Conservation (phyloP, 1,140 invertebrate genomes). For the Hydropsyche tenuis region DNA sequence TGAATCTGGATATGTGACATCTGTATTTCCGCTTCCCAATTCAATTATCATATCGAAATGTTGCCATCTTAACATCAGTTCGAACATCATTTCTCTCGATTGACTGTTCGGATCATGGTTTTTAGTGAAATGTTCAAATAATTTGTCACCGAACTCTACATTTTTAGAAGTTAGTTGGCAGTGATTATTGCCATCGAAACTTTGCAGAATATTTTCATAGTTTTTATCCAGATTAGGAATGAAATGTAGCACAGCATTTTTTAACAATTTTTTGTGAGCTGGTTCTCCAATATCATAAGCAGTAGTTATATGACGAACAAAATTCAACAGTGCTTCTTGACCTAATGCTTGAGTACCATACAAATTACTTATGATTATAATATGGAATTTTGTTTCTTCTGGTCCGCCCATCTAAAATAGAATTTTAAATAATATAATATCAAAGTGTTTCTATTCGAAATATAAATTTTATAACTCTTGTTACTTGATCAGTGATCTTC, state of each 20-base stretch:
- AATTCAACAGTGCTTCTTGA: constrained; percentile 81
- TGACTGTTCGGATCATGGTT: constrained; percentile 55
- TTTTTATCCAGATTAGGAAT: constrained; percentile 73
- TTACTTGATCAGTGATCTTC: constrained; percentile 69
- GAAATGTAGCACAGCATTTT: constrained; percentile 79
- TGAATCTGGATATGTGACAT: constrained; percentile 63
- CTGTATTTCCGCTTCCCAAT: constrained; percentile 68
- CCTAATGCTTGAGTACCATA: constrained; percentile 84
- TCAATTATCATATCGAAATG: constrained; percentile 70
- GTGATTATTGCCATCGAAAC: constrained; percentile 54
- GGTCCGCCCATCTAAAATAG: constrained; percentile 69
- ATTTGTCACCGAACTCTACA: constrained; percentile 66
- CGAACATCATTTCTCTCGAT: constrained; percentile 64
- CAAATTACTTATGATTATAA: constrained; percentile 83
- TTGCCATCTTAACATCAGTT: constrained; percentile 63
- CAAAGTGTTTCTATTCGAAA: background rate
- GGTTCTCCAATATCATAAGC: constrained; percentile 73
- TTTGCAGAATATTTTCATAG: constrained; percentile 60
- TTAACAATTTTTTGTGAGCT: constrained; percentile 68
- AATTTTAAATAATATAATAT: constrained; percentile 29
- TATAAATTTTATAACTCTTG: background rate
- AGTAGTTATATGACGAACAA: constrained; percentile 80
- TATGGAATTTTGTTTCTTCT: constrained; percentile 80
- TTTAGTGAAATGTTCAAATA: constrained; percentile 59
- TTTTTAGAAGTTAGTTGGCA: constrained; percentile 59